A percentile compares a stretch with the other conserved stretches of the same genome.
phyloP scores from a whole-genome alignment of 2,888 invertebrate species.

The Drosophila helvetica region DNA sequence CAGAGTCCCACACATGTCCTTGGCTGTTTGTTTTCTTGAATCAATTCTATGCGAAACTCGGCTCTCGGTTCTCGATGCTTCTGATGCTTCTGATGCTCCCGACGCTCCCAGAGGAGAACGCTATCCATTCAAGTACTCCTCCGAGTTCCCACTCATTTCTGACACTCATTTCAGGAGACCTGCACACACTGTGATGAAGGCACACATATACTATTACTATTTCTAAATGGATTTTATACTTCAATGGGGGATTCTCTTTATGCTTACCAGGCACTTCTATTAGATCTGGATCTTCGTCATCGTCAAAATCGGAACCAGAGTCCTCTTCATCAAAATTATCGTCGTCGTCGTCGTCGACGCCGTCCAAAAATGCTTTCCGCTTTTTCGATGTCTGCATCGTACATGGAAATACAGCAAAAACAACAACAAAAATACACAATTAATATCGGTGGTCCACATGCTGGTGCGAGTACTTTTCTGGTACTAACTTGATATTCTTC shows the following conservation, averaged over 20 bases:
- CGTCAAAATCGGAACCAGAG: constrained; percentile 90
- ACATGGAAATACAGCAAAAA: not conserved
- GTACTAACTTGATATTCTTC: not conserved
- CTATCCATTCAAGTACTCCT: not conserved
- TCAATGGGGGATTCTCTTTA: constrained; percentile 16
- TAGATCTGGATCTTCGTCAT: constrained; percentile 95
- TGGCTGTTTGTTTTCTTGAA: constrained; percentile 7
- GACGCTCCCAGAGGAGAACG: not conserved
- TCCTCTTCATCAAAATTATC: constrained; percentile 85
- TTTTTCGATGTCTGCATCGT: constrained; percentile 78
- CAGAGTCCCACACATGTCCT: constrained; percentile 6
- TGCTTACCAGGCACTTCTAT: constrained; percentile 94
- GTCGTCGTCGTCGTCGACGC: constrained; percentile 84
- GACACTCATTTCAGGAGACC: not conserved
- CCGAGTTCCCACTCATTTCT: too few relatives aligned
- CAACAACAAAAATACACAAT: constrained; percentile 12
- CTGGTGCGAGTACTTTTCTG: too few relatives aligned
- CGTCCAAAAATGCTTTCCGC: constrained; percentile 56
- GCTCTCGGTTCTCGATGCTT: too few relatives aligned
- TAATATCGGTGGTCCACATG: not conserved
- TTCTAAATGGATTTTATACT: not conserved
- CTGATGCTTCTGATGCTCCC: too few relatives aligned
- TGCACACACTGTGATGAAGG: too few relatives aligned
- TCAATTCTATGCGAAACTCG: not conserved
- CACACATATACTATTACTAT: not conserved